Evolutionary conservation across 2,113 vertebrate genomes (phyloP), one percentile per base, ranked within the genome.

Genomic region (Crotophaga sulcirostris): DNA sequence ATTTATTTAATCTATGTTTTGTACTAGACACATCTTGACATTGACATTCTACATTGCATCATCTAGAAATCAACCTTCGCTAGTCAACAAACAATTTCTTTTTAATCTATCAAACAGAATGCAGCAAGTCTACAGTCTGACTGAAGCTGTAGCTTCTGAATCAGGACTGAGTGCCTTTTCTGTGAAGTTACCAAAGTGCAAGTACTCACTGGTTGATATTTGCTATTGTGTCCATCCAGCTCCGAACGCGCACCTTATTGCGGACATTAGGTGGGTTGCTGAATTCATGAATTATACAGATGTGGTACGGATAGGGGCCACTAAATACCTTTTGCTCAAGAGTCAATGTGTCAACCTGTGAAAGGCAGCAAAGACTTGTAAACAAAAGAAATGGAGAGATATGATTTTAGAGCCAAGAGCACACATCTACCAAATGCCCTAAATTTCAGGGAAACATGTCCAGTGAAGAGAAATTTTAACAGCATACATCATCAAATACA

Each of bases 201-300:
- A 10, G 34, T 64, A 98, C 98, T 99, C 96, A 99, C 99, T 99
- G 99, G 97, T 99, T 99, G 96, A 99, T 99, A 97, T 99, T 99
- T 67, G 99, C 99, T 63, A 99, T 99, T 3, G 99, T 99, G 97
- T 99, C 99, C 99, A 99, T 99, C 99, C 99, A 99, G 96, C 99
- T 99, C 31, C 99, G 98, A 77, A 99, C 98, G 51, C 99, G 99
- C 88, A 99, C 99, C 95, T 99, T 99, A 97, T 99, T 99, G 77
- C 99, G 98, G n/a, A 99, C 99, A 29, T 99, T 99, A 66, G 99
- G 99, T 10, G 99, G 99, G 83, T 99, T 99, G 96, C 99, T 99
- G 97, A 99, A 99, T 84, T 99, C 99, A 26, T 99, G 99, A 90
- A 99, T 99, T 26, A 99, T 98, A 55, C 99, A 99, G 29, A 99